A percentile compares a stretch with the other conserved stretches of the same genome.
phyloP scores from a whole-genome alignment of 2,797 vertebrate genomes.

The Natrix natrix region DNA sequence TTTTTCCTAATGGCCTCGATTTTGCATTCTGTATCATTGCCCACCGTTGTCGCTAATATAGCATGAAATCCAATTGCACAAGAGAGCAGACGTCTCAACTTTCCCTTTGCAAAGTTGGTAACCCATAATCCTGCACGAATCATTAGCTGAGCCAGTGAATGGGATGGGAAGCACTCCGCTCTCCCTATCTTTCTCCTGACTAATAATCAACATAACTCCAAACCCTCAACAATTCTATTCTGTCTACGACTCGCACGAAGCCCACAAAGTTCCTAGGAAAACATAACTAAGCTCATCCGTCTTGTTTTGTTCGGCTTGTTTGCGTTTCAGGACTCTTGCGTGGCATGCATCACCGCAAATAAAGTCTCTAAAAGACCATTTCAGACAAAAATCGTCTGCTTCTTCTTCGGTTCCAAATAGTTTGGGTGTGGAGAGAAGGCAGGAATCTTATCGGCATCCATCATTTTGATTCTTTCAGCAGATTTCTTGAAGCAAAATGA shows the following conservation, averaged over 20 bases:
- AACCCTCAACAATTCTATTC: slow-evolving; percentile 37
- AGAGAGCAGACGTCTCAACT: slow-evolving; percentile 39
- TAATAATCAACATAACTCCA: slow-evolving; percentile 42
- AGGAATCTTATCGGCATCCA: neutral
- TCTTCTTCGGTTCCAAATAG: neutral
- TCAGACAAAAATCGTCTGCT: neutral
- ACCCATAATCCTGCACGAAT: slow-evolving; percentile 59
- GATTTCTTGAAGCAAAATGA: neutral
- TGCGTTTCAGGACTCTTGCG: neutral
- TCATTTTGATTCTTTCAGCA: neutral
- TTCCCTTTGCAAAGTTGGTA: slow-evolving; percentile 56
- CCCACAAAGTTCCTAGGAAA: neutral
- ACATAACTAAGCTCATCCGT: neutral
- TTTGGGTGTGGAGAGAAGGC: neutral
- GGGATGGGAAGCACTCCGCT: slow-evolving; percentile 49
- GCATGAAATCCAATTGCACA: slow-evolving; percentile 62
- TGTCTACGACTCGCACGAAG: slow-evolving; percentile 21
- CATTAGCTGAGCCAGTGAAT: slow-evolving; percentile 57
- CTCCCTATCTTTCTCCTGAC: slow-evolving; percentile 41
- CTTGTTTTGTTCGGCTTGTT: neutral
- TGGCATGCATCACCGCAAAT: neutral
- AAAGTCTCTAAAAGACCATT: neutral
- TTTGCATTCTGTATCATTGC: slow-evolving; percentile 55
- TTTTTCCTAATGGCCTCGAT: slow-evolving; percentile 47
- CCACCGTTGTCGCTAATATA: slow-evolving; percentile 58